Evolutionary conservation across 2,113 vertebrate genomes (phyloP).

Genomic region (Bubo bubo): DNA sequence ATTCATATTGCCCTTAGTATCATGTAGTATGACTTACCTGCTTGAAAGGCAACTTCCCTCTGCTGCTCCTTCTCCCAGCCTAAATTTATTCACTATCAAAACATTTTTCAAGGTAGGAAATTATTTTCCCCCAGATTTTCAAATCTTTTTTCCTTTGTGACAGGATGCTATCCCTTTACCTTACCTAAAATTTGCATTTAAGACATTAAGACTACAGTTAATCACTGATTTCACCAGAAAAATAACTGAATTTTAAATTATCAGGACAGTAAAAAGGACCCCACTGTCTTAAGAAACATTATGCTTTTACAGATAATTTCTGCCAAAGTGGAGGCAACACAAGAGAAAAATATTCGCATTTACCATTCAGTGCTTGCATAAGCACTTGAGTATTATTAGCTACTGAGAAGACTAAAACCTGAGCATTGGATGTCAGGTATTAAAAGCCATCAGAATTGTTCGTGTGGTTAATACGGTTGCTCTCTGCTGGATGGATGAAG

Average conservation of each 20-base stretch:
- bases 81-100: not conserved
- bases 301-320: not conserved
- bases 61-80: not conserved
- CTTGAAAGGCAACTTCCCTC: not conserved
- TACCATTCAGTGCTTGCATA: not conserved
- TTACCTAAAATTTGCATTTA: not conserved
- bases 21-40: not conserved
- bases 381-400: not conserved
- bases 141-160: not conserved
- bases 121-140: not conserved
- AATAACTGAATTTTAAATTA: not conserved
- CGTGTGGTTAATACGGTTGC: not conserved
- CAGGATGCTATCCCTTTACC: not conserved
- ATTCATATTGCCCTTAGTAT: not conserved
- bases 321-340: not conserved
- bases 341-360: not conserved
- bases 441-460: not conserved
- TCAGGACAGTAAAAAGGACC: not conserved
- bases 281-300: not conserved
- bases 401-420: not conserved
- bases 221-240: not conserved
- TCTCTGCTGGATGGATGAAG: conserved; percentile 59
- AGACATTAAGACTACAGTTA: not conserved
- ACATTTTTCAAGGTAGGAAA: not conserved
- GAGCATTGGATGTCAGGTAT: not conserved